These are phyloP conservation scores for Lycaena phlaeas DNA, from an alignment of 2,888 invertebrate genomes.

Conservation along the genomic window DNA sequence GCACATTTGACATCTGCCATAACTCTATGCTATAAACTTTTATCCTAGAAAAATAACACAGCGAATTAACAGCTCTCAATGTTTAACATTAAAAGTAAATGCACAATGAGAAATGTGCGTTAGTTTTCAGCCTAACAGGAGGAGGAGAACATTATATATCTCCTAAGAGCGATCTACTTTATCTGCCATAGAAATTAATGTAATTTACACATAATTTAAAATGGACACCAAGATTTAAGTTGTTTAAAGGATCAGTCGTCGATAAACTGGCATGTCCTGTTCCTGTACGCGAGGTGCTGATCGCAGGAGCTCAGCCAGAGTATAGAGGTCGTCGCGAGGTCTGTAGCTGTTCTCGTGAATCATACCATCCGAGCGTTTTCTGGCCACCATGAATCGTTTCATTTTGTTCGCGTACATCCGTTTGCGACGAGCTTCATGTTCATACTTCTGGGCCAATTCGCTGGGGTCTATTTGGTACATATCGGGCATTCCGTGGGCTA, in stretches of 20 bases:
- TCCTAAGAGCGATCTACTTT: not conserved
- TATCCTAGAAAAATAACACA: slow-evolving; percentile 5
- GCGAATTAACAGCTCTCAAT: not conserved
- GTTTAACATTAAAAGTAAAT: not conserved
- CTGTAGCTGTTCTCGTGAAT: slow-evolving; percentile 57
- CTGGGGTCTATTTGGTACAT: slow-evolving; percentile 55
- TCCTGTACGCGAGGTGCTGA: slow-evolving; percentile 67
- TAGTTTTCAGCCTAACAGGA: not conserved
- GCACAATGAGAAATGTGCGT: not conserved
- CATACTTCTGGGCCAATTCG: slow-evolving; percentile 56
- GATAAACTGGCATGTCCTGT: slow-evolving; percentile 73
- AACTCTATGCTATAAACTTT: too few relatives aligned
- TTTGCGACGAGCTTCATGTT: slow-evolving; percentile 64
- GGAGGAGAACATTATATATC: too few relatives aligned
- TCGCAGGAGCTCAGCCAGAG: slow-evolving; percentile 71
- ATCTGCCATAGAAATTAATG: slow-evolving; percentile 7
- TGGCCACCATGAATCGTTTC: slow-evolving; percentile 77
- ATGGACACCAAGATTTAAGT: slow-evolving; percentile 22
- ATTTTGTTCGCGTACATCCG: slow-evolving; percentile 62
- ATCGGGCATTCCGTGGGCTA: slow-evolving; percentile 53
- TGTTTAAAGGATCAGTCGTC: slow-evolving; percentile 74
- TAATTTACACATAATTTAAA: slow-evolving; percentile 15
- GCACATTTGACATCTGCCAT: too few relatives aligned
- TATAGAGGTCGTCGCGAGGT: slow-evolving; percentile 73
- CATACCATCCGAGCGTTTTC: slow-evolving; percentile 63